Evolutionary conservation across 2,888 invertebrate genomes (phyloP), one percentile per base, ranked within the genome.

Genomic region (Drosophila meridiana): DNA sequence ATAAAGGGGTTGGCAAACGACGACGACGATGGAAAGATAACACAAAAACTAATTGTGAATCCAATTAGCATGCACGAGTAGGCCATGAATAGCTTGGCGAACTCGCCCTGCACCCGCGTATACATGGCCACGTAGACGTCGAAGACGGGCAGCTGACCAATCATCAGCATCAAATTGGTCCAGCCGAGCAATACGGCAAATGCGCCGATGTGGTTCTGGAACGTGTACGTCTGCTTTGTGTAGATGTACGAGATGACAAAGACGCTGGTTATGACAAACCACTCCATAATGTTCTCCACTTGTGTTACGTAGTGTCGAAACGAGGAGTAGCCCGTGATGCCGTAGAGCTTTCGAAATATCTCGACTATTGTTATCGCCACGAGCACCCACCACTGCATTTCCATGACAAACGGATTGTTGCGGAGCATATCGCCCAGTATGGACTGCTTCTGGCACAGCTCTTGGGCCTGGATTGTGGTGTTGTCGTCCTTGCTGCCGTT

Each of bases 111-210:
- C 1, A 97, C 97, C 92, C 96, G 96, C 2, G 97, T 97, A 84
- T 97, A 97, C 97, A 97, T 97, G 0, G 97, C 97, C 4, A 98
- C 97, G 90, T 98, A 98, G 0, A 97, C 96, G 26, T 97, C 98
- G 90, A 98, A 97, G 58, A 97, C 95, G 0, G 98, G 98, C 45
- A 98, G 93, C 87, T 98, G 97, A 0, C 98, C 98, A 67, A 98
- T 96, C 96, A 97, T 97, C 92, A 97, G 94, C 97, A 97, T 97
- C n/a, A 97, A 94, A 92, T 97, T 97, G 6, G 97, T 96, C 97
- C 97, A 97, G 6, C 97, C 97, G 48, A 97, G 95, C 5, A 97
- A 94, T 0, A 97, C 97, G 0, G 97, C 97, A 89, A 97, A 96
- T 0, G 97, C 97, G 0, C 97, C 97, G 30, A 97, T 95, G 90